A percentile compares a stretch with the other conserved stretches of the same genome.
These are phyloP conservation scores for Zapus hudsonius DNA, from an alignment of 2,113 vertebrate genomes.

Conservation along the genomic window DNA sequence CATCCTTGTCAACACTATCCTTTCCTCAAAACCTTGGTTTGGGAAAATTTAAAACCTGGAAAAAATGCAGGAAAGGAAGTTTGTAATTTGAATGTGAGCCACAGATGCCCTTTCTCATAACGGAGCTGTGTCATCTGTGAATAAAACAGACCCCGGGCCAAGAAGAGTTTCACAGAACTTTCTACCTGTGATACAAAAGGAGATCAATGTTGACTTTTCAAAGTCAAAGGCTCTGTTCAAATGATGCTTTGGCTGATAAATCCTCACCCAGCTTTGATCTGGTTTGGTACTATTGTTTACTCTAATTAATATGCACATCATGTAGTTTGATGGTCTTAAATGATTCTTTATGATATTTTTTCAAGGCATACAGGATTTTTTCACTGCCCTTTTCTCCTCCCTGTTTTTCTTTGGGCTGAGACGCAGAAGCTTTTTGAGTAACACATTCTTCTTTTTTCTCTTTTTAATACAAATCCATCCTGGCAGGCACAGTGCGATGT, in stretches of 20 bases:
- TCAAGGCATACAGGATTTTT: neutral
- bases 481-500: constrained; percentile 51
- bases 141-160: constrained; percentile 23
- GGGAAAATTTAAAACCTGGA: neutral
- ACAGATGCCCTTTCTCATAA: neutral
- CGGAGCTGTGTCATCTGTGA: neutral
- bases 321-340: neutral
- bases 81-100: neutral
- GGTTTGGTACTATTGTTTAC: neutral
- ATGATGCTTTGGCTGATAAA: neutral
- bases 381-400: neutral
- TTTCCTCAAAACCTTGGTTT: neutral
- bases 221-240: neutral
- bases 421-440: constrained; percentile 59
- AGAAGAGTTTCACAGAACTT: neutral
- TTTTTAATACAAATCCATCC: constrained; percentile 59
- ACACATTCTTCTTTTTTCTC: constrained; percentile 30
- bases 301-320: neutral
- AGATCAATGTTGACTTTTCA: neutral
- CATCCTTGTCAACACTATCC: neutral
- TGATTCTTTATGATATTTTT: neutral
- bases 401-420: neutral
- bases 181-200: neutral
- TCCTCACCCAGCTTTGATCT: neutral
- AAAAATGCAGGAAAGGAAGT: neutral